Evolutionary conservation across 2,113 vertebrate genomes (phyloP).

Genomic region (Sterrhoptilus dennistouni): DNA sequence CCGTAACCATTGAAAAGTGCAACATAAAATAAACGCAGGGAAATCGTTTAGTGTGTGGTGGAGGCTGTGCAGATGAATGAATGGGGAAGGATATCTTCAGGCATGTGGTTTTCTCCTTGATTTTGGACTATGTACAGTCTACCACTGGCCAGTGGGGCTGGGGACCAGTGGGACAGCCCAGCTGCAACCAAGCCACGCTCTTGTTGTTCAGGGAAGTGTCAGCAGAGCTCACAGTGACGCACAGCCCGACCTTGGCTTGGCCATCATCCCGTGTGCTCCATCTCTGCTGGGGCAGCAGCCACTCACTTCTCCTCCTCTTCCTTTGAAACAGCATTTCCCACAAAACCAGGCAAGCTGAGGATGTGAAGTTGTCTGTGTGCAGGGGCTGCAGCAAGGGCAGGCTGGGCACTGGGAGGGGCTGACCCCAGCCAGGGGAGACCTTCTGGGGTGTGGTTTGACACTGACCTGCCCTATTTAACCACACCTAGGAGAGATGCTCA

Average conservation of each 20-base stretch:
- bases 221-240: neutral
- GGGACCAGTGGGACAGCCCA: neutral
- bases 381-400: neutral
- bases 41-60: neutral
- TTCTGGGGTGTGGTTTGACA: neutral
- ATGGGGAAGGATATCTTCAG: neutral
- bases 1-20: neutral
- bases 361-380: rapidly evolving
- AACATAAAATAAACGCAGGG: neutral
- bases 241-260: neutral
- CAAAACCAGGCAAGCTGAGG: neutral
- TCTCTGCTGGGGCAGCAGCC: neutral
- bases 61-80: neutral
- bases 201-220: neutral
- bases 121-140: neutral
- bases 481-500: neutral
- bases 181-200: neutral
- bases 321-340: neutral
- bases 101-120: neutral
- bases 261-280: neutral
- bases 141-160: neutral
- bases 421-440: neutral
- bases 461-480: neutral
- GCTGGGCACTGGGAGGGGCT: neutral
- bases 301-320: rapidly evolving